Percentiles rank a stretch among this genome's conserved stretches.
Evolutionary conservation across 2,113 vertebrate species (phyloP).

Genomic region (Pan troglodytes): NHGRI_mPanTro3-v2.1_pri NC_072407.2:94625501-94626000

Average conservation of each 20-base stretch:
- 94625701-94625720: neutral
- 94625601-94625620: conserved; percentile 59
- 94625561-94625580: conserved; percentile 62
- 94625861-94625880: conserved; percentile 3
- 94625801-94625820: neutral
- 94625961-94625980: conserved; percentile 39
- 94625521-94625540: conserved; percentile 60
- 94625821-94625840: neutral
- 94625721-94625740: conserved; percentile 5
- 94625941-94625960: neutral
- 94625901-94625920: conserved; percentile 55
- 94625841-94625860: neutral
- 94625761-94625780: conserved; percentile 38
- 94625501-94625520: conserved; percentile 61
- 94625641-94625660: conserved; percentile 76
- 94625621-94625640: conserved; percentile 68
- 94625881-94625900: conserved; percentile 31
- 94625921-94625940: conserved; percentile 43
- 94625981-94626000: neutral
- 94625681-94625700: conserved; percentile 70
- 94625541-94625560: conserved; percentile 56
- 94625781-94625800: neutral
- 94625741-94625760: neutral
- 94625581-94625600: conserved; percentile 46
- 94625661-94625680: conserved; percentile 76